Conservation (phyloP, 2,797 vertebrate genomes). For the Champsocephalus gunnari region DNA sequence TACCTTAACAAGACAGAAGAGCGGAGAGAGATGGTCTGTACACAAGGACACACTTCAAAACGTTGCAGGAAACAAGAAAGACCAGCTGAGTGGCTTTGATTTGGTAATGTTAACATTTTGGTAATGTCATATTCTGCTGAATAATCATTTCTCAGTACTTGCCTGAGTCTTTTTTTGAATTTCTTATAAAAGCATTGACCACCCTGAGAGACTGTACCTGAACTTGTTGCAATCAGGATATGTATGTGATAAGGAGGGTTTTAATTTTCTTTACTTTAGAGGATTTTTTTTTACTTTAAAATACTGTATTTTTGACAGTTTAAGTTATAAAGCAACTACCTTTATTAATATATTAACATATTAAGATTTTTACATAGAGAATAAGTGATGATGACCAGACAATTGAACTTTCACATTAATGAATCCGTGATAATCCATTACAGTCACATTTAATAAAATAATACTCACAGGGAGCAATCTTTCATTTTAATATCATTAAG, state of each 20-base stretch:
- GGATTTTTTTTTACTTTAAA: no score
- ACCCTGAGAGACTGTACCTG: constrained; percentile 19
- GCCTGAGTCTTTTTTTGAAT: constrained; percentile 27
- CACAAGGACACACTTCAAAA: neutral
- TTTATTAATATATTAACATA: neutral
- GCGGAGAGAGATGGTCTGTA: constrained; percentile 13
- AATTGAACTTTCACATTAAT: neutral
- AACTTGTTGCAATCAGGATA: constrained; percentile 49
- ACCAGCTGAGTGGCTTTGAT: neutral
- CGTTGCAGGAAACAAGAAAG: neutral
- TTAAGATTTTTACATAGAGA: neutral
- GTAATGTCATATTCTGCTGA: neutral
- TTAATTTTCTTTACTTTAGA: no score
- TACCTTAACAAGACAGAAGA: constrained; percentile 79
- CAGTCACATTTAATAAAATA: neutral
- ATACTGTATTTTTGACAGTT: neutral
- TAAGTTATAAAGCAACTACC: neutral
- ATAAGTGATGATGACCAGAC: neutral
- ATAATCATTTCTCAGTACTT: neutral
- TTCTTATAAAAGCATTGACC: constrained; percentile 43
- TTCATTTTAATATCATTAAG: neutral
- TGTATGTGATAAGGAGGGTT: constrained; percentile 15
- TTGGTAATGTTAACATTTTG: neutral
- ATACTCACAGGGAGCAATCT: neutral
- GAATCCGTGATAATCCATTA: neutral